Evolutionary conservation across 2,113 vertebrate genomes (phyloP), one percentile per base, ranked within the genome.

Genomic region (Coturnix japonica): DNA sequence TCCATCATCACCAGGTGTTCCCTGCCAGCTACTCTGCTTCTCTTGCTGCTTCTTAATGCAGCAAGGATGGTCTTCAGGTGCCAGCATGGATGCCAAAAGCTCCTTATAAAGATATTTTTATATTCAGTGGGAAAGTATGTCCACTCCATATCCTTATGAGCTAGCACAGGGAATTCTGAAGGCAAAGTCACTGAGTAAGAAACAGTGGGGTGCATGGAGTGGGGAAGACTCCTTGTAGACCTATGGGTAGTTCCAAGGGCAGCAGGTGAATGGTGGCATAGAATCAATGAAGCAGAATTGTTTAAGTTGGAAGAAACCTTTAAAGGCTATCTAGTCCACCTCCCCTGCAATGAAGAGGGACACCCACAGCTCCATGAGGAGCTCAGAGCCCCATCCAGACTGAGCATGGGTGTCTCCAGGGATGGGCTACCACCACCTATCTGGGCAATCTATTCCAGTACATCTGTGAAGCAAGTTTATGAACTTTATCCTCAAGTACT

Each of bases 201-300:
- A 85, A 61, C 31, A 61, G 0, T 0, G 0, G 0, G 5, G 22
- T 72, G 8, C 2, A 0, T 47, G n/a, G 61, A 18, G 43, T 35
- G 56, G 28, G 33, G 59, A 78, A 95, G 14, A 23, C 37, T 83
- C 7, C 18, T 56, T 41, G 41, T 26, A 46, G 53, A 77, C 28
- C 1, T 65, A n/a, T 3, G 6, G 6, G 4, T 33, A 28, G 30
- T 33, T 78, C 53, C 9, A 11, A 18, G 7, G 17, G 33, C 33
- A 78, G 28, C 46, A 33, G 60, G 8, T 13, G 11, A 35, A 13
- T 35, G 0, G 0, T 6, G 54, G 53, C 53, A 54, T 54, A 30
- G 53, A 18, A 28, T 53, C 51, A 28, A 53, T 16, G 16, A 53
- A 53, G 26, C 51, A 53, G 51, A 53, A 28, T 53, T 8, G 5